Percentiles rank a stretch among this genome's conserved stretches.
Evolutionary conservation across 1,140 invertebrate species (phyloP).

Genomic region (Lineus longissimus): DNA sequence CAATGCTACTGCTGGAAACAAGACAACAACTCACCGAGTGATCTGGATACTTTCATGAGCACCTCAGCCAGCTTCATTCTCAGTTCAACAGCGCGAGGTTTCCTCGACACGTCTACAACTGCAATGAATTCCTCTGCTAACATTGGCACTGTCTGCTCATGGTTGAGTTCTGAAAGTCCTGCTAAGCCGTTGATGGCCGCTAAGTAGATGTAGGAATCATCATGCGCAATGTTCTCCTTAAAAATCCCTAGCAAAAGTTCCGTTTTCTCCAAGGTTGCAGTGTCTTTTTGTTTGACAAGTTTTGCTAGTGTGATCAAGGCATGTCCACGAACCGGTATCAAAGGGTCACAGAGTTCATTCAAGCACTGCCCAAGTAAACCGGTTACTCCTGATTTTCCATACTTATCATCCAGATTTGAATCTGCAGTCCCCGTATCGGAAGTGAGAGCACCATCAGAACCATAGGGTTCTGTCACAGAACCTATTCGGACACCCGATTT

Average conservation of each 20-base stretch:
- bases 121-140: constrained; percentile 63
- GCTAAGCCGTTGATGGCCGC: constrained; percentile 72
- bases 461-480: no score
- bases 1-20: no score
- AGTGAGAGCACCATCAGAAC: no score
- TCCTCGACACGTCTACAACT: constrained; percentile 30
- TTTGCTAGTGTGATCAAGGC: constrained; percentile 70
- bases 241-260: constrained; percentile 65
- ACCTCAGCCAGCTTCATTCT: constrained; percentile 79
- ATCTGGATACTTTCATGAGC: constrained; percentile 68
- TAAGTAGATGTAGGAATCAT: constrained; percentile 81
- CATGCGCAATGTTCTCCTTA: constrained; percentile 67
- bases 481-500: no score
- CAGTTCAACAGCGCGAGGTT: constrained; percentile 55
- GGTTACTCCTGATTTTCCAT: no score
- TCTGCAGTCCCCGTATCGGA: no score
- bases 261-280: constrained; percentile 63
- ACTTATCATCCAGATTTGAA: no score
- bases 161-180: constrained; percentile 62
- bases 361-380: constrained; percentile 37
- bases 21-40: constrained; percentile 60
- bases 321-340: constrained; percentile 76
- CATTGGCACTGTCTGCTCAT: constrained; percentile 65
- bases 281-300: constrained; percentile 66
- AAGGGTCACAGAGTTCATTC: constrained; percentile 66